Evolutionary conservation across 2,888 invertebrate genomes (phyloP), one percentile per base, ranked within the genome.

Genomic region (Villa cingulata): DNA sequence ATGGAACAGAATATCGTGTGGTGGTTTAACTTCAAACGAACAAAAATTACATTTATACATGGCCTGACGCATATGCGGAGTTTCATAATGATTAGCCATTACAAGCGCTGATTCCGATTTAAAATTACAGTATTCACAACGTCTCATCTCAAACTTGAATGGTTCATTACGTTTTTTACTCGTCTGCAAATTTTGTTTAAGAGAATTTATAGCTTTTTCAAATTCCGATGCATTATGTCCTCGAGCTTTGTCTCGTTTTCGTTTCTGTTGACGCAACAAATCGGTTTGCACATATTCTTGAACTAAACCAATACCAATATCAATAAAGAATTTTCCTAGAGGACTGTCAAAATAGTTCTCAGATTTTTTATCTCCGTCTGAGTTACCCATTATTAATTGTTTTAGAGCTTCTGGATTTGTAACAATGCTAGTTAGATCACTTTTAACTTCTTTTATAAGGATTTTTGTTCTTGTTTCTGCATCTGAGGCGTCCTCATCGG

Each of bases 251-350:
- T 83, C 81, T 18, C 84, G 78, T 64, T 90, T 90, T 41, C 86
- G 77, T 63, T 85, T 86, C 64, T 92, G 90, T 60, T 88, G 83
- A 56, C 85, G 81, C 47, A 94, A 72, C 49, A 94, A 72, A 72
- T 95, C 95, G n/a, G 81, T 80, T 71, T 95, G 94, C 18, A 95
- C 94, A 65, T 81, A 86, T 64, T 95, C 92, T 66, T 91, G 89
- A 3, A 91, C 92, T 54, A 91, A 75, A 64, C 86, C 89, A 49
- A 86, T 76, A 29, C 95, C 95, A 57, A 95, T 86, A 62, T 89
- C 87, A 69, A 86, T 84, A 61, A 94, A 86, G 66, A 94, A 89
- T 65, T 87, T 87, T 9, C 94, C 91, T 45, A 91, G 71, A 1
- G 90, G 83, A 65, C 85, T 81, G 55, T 87, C 86, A 64, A 91